phyloP scores from a whole-genome alignment of 2,113 vertebrate genomes.

The Prionailurus viverrinus region DNA sequence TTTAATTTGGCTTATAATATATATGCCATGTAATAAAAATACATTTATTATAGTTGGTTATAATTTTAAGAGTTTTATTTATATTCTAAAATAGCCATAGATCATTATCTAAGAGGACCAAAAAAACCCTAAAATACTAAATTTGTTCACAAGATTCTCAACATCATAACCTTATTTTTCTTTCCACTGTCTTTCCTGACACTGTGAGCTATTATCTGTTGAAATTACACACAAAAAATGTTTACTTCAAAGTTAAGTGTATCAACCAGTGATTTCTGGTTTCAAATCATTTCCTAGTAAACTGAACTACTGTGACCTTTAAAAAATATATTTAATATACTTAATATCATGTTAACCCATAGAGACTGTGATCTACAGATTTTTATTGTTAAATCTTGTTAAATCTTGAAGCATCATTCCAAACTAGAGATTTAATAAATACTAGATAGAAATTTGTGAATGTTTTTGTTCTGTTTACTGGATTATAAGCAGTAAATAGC shows the following conservation, averaged over 20 bases:
- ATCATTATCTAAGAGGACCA: not conserved
- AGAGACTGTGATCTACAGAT: not conserved
- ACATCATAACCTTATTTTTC: not conserved
- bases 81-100: not conserved
- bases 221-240: not conserved
- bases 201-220: not conserved
- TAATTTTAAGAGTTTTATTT: not conserved
- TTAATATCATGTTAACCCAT: not conserved
- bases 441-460: not conserved
- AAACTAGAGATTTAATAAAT: not conserved
- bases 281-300: not conserved
- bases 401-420: not conserved
- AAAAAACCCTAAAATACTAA: not conserved
- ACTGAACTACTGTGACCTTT: not conserved
- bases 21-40: no score
- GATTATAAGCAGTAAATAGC: not conserved
- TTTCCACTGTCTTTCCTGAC: not conserved
- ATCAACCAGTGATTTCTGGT: not conserved
- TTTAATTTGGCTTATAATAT: not conserved
- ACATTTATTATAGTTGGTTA: not conserved
- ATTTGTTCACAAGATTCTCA: not conserved
- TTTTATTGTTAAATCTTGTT: not conserved
- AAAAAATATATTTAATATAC: not conserved
- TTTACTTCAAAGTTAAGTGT: not conserved
- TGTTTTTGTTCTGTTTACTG: not conserved